Evolutionary conservation across 2,113 vertebrate species (phyloP).

Genomic region (Leucoraja erinaceus): DNA sequence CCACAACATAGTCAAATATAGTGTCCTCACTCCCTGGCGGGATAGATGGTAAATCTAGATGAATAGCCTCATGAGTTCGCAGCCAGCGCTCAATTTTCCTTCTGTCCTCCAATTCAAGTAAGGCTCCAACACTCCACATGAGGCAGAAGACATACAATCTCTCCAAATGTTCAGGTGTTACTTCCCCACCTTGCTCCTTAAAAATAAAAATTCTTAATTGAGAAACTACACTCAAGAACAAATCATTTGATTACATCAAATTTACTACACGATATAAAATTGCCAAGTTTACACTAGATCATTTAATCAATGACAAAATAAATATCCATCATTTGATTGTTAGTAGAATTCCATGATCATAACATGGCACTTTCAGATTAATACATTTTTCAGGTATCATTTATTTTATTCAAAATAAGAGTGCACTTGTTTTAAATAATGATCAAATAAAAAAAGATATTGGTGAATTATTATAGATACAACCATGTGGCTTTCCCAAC

Average conservation of each 20-base stretch:
- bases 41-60: conserved; percentile 67
- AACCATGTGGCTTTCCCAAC: background rate
- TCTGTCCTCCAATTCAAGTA: conserved; percentile 74
- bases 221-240: background rate
- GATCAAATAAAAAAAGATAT: background rate
- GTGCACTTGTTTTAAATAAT: background rate
- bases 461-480: background rate
- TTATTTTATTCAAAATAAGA: too few relatives aligned
- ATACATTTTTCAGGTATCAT: background rate
- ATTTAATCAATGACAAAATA: background rate
- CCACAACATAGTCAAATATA: conserved; percentile 82
- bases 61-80: conserved; percentile 51
- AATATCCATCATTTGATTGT: background rate
- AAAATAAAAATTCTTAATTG: conserved; percentile 15
- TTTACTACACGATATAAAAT: background rate
- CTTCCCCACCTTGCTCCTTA: conserved; percentile 75
- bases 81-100: conserved; percentile 79
- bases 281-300: background rate
- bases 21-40: conserved; percentile 59
- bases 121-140: conserved; percentile 87
- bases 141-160: conserved; percentile 82
- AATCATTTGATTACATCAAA: background rate
- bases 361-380: background rate
- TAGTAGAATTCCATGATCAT: background rate
- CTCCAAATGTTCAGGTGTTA: conserved; percentile 67